These are phyloP conservation scores for Enhydra lutris DNA, from an alignment of 2,113 vertebrate genomes.

Conservation along the genomic window DNA sequence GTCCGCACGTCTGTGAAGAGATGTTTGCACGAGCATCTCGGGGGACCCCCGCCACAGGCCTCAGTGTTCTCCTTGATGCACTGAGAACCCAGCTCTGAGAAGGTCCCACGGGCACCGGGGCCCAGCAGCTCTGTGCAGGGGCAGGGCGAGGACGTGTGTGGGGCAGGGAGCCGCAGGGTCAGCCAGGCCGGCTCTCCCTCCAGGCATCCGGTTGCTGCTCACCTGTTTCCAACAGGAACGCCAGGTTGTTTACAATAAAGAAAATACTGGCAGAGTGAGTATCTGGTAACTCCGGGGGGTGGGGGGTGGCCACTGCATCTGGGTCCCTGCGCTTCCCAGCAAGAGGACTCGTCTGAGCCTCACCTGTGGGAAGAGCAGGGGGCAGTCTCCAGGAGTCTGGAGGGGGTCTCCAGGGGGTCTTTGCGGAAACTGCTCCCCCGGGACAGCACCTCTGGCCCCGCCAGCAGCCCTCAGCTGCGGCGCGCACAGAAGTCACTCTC, in stretches of 20 bases:
- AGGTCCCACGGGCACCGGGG: neutral
- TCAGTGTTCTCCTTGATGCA: neutral
- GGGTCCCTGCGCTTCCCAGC: neutral
- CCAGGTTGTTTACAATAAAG: neutral
- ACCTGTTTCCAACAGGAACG: neutral
- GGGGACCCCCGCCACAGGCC: neutral
- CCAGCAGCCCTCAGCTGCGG: too few species aligned
- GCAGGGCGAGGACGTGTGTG: accelerated
- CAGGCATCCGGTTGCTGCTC: accelerated
- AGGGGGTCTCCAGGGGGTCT: neutral
- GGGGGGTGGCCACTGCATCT: too few species aligned
- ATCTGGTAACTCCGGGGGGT: accelerated
- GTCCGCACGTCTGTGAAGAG: neutral
- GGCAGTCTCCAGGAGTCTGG: neutral
- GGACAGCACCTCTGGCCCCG: too few species aligned
- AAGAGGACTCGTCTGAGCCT: neutral
- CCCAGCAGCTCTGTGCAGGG: neutral
- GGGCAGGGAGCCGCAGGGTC: too few species aligned
- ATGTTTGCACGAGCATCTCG: neutral
- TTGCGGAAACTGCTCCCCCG: neutral
- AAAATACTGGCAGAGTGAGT: neutral
- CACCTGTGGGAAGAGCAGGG: accelerated
- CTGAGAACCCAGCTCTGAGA: neutral
- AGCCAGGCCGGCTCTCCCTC: neutral
- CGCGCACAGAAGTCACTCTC: too few species aligned